phyloP scores from a whole-genome alignment of 1,140 invertebrate genomes.

The Leptonema lineaticorne region DNA sequence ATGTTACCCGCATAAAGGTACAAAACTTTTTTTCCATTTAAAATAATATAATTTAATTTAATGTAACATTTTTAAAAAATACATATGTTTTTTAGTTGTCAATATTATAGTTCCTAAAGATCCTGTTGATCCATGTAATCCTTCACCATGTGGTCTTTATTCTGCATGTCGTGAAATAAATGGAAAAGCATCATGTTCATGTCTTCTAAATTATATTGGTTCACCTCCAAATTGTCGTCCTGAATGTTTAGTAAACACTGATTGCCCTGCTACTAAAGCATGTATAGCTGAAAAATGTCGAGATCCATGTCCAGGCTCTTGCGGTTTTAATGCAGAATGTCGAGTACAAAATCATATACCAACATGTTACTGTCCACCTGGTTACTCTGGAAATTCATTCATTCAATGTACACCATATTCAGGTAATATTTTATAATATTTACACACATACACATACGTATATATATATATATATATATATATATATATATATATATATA shows the following conservation, averaged over 20 bases:
- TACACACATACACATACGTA: slow-evolving; percentile 5
- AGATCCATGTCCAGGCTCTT: slow-evolving; percentile 79
- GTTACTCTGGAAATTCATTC: slow-evolving; percentile 75
- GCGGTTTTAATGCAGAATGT: slow-evolving; percentile 75
- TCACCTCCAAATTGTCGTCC: slow-evolving; percentile 69
- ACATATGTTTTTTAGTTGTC: slow-evolving; percentile 58
- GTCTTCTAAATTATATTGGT: slow-evolving; percentile 66
- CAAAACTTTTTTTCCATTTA: slow-evolving; percentile 43
- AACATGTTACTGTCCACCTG: slow-evolving; percentile 69
- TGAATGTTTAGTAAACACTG: slow-evolving; percentile 61
- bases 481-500: too few relatives aligned
- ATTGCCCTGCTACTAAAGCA: slow-evolving; percentile 73
- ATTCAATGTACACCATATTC: slow-evolving; percentile 51
- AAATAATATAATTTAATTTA: neutral
- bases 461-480: too few relatives aligned
- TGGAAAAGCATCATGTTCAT: slow-evolving; percentile 68
- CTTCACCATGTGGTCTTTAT: slow-evolving; percentile 79
- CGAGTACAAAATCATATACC: slow-evolving; percentile 76
- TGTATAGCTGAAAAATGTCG: slow-evolving; percentile 78
- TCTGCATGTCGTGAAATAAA: slow-evolving; percentile 65
- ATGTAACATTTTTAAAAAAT: neutral
- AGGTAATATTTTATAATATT: neutral
- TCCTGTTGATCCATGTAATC: slow-evolving; percentile 68
- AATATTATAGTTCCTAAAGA: slow-evolving; percentile 61
- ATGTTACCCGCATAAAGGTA: slow-evolving; percentile 59